Percentiles rank a stretch among this genome's conserved stretches.
Conservation (phyloP, 2,888 invertebrate species). For the Philereme vetulata region DNA sequence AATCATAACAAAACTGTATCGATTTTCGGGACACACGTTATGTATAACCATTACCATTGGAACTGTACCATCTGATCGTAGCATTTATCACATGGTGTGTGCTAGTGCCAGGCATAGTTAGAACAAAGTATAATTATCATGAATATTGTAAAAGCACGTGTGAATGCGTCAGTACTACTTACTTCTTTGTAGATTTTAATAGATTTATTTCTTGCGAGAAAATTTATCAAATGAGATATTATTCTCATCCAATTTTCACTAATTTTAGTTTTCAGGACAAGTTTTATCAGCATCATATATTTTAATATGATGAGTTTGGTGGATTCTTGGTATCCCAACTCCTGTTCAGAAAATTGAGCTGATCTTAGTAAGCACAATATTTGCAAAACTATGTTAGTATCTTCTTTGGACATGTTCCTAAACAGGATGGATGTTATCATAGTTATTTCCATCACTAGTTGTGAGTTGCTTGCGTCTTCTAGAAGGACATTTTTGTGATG, state of each 20-base stretch:
- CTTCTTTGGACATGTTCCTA: conserved; percentile 44
- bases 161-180: conserved; percentile 29
- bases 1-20: too few species aligned
- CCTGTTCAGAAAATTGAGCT: conserved; percentile 47
- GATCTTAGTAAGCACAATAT: conserved; percentile 56
- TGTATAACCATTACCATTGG: too few species aligned
- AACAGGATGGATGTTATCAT: conserved; percentile 49
- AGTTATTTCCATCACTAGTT: conserved; percentile 53
- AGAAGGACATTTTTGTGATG: conserved; percentile 48
- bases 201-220: conserved; percentile 52
- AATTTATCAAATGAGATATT: conserved; percentile 46
- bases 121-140: too few species aligned
- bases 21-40: too few species aligned
- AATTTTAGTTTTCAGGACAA: conserved; percentile 47
- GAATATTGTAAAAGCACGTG: too few species aligned
- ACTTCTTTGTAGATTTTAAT: conserved; percentile 45
- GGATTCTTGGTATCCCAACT: conserved; percentile 43
- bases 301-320: conserved; percentile 53
- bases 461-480: conserved; percentile 41
- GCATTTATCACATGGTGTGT: too few species aligned
- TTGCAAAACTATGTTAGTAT: conserved; percentile 49
- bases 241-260: conserved; percentile 54
- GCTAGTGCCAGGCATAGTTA: too few species aligned
- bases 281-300: conserved; percentile 52
- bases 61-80: too few species aligned